These are phyloP conservation scores for Phaonia tiefii DNA, from an alignment of 2,888 invertebrate genomes.

Conservation along the genomic window DNA sequence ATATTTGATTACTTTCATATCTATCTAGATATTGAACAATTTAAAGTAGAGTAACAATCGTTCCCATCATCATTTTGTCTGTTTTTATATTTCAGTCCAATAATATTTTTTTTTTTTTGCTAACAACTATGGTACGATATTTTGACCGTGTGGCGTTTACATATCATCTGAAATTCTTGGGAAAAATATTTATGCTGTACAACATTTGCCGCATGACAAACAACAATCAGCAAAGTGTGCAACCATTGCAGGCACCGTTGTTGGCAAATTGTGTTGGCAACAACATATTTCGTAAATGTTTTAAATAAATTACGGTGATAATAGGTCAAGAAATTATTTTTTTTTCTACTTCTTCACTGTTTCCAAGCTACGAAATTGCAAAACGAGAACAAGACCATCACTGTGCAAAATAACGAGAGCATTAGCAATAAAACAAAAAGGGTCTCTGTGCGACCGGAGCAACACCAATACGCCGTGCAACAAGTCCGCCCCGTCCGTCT, in stretches of 20 bases:
- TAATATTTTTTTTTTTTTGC: constrained; percentile 7
- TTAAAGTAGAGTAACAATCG: too few relatives aligned
- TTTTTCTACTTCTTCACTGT: too few relatives aligned
- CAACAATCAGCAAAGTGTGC: constrained; percentile 56
- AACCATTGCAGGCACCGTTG: constrained; percentile 38
- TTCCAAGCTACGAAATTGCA: constrained; percentile 17
- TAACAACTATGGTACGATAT: too few relatives aligned
- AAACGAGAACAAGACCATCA: constrained; percentile 33
- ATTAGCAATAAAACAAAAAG: constrained; percentile 45
- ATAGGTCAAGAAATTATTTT: constrained; percentile 64
- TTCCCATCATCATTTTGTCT: constrained; percentile 18
- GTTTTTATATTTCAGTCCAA: not conserved
- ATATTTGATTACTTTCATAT: too few relatives aligned
- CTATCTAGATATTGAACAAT: too few relatives aligned
- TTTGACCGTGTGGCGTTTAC: too few relatives aligned
- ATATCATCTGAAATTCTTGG: constrained; percentile 29
- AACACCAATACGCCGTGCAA: constrained; percentile 20
- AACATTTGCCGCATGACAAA: constrained; percentile 57
- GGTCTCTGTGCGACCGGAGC: constrained; percentile 37
- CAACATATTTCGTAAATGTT: constrained; percentile 55
- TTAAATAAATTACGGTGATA: constrained; percentile 67
- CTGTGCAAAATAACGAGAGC: constrained; percentile 14
- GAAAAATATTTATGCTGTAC: not conserved
- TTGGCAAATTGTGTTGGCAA: constrained; percentile 25
- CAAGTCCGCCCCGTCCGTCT: not conserved